Conservation (phyloP, 2,797 vertebrate species). For the Myotis myotis region DNA sequence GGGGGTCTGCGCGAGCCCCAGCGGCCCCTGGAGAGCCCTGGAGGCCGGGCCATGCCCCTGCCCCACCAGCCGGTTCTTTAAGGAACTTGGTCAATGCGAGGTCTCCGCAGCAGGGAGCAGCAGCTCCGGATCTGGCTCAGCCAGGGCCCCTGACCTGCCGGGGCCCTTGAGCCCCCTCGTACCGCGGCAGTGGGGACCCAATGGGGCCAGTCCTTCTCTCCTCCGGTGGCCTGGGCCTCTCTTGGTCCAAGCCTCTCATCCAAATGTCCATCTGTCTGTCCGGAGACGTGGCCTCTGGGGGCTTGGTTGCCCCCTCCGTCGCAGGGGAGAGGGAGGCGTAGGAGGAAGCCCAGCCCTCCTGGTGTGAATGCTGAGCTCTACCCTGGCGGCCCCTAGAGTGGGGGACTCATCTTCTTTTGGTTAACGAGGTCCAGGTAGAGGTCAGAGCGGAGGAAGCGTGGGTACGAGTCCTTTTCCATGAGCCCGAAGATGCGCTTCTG, state of each 20-base stretch:
- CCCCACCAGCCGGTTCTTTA: slow-evolving; percentile 66
- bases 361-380: slow-evolving; percentile 78
- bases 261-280: slow-evolving; percentile 75
- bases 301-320: slow-evolving; percentile 60
- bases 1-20: background rate
- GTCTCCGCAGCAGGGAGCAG: slow-evolving; percentile 4
- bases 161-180: slow-evolving; percentile 68
- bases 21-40: background rate
- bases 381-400: slow-evolving; percentile 82
- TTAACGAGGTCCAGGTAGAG: slow-evolving; percentile 97
- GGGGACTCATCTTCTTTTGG: slow-evolving; percentile 94
- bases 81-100: slow-evolving; percentile 66
- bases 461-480: slow-evolving; percentile 99
- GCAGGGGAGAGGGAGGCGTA: slow-evolving; percentile 31
- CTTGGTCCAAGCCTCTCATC: slow-evolving; percentile 46
- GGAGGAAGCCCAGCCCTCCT: slow-evolving; percentile 55
- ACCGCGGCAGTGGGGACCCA: slow-evolving; percentile 64
- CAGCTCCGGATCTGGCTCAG: slow-evolving; percentile 9
- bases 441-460: slow-evolving; percentile 97
- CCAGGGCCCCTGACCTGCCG: slow-evolving; percentile 51
- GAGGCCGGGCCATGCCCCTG: slow-evolving; percentile 15
- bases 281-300: slow-evolving; percentile 55
- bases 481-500: slow-evolving; percentile 97
- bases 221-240: slow-evolving; percentile 60
- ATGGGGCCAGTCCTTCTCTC: slow-evolving; percentile 69